These are phyloP conservation scores for Archips crataeganus DNA, from an alignment of 2,888 invertebrate species.

Conservation along the genomic window DNA sequence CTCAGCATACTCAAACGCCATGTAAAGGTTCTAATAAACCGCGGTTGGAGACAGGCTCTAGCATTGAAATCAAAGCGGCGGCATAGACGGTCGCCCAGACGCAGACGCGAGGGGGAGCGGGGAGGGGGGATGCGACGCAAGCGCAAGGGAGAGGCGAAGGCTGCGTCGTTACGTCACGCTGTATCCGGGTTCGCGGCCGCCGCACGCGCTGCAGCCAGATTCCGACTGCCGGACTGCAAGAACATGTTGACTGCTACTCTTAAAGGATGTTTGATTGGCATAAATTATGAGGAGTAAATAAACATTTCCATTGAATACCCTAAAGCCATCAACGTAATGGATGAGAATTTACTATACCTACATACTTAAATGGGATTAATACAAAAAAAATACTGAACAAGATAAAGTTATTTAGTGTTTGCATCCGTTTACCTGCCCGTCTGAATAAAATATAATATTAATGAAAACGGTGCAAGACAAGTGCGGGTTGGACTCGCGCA, in stretches of 20 bases:
- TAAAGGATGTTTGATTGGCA: neutral
- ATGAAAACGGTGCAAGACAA: no score
- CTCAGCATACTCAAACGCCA: constrained; percentile 20
- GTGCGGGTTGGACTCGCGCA: no score
- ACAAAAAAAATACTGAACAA: no score
- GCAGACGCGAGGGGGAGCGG: constrained; percentile 56
- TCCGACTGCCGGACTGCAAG: constrained; percentile 31
- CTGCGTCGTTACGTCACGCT: constrained; percentile 79
- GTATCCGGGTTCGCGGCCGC: constrained; percentile 84
- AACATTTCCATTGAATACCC: neutral
- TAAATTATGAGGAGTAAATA: neutral
- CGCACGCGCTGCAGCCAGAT: constrained; percentile 64
- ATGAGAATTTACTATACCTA: no score
- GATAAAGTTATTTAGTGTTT: no score
- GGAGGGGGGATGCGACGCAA: constrained; percentile 46
- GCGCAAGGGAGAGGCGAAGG: constrained; percentile 61
- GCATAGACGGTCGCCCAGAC: constrained; percentile 77
- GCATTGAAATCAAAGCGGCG: constrained; percentile 63
- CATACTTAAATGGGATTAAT: no score
- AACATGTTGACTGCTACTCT: neutral
- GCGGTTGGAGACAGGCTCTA: constrained; percentile 32
- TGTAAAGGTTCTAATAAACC: constrained; percentile 44
- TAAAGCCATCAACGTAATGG: no score
- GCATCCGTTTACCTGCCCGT: no score
- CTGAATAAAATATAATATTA: no score